Conservation (phyloP, 2,797 vertebrate species). For the Enteromius trimaculatus region DNA sequence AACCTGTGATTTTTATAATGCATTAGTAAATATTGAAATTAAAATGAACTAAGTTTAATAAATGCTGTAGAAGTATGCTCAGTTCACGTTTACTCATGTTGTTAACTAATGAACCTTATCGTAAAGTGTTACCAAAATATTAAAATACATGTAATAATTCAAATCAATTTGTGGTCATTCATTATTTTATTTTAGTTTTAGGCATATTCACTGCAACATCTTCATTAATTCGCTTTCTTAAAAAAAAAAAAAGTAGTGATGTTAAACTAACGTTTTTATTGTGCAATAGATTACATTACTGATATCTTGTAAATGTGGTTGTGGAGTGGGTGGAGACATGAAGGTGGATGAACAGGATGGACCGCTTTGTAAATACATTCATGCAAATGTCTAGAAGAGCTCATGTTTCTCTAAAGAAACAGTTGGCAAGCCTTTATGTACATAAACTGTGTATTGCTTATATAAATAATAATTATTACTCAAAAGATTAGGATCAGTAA, state of each 20-base stretch:
- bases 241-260: neutral
- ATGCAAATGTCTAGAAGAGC: neutral
- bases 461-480: neutral
- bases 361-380: neutral
- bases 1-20: too few species aligned
- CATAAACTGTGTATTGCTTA: neutral
- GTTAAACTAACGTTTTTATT: neutral
- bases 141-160: neutral
- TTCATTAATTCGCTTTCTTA: neutral
- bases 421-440: neutral
- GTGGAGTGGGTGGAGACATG: neutral
- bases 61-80: too few species aligned
- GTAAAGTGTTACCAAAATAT: neutral
- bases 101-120: too few species aligned
- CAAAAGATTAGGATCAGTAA: too few species aligned
- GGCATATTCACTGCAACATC: neutral
- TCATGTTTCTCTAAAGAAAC: neutral
- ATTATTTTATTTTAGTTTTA: neutral
- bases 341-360: conserved; percentile 17
- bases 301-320: neutral
- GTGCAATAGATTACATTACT: neutral
- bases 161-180: neutral
- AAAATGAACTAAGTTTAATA: too few species aligned
- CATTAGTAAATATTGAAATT: too few species aligned
- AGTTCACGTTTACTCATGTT: too few species aligned